Evolutionary conservation across 1,140 invertebrate species (phyloP), one percentile per base, ranked within the genome.

Genomic region (Bombus sylvicola): DNA sequence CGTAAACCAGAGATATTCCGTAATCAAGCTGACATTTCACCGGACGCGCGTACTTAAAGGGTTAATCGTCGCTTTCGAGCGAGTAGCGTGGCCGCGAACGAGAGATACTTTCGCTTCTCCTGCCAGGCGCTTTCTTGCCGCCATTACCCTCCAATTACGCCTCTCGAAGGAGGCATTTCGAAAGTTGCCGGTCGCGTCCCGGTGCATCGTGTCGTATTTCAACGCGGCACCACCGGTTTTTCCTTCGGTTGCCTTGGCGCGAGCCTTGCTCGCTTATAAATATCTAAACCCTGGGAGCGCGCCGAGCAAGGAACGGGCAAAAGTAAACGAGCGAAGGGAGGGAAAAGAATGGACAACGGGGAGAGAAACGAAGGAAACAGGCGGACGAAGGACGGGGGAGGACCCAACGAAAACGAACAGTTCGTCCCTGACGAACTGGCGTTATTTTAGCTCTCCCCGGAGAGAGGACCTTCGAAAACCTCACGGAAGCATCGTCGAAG

Each of bases 371-470:
- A 18, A 15, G 28, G 22, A 73, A 62, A 22, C 13, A 47, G 10
- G 12, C 2, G n/a, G 18, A n/a, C 8, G 69, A 31, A 59, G 73
- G 62, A 59, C 57, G 64, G 76, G 43, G 47, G 41, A 66, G 73
- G 69, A 79, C 43, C 53, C 47, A 9, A 39, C 66, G 81, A 86
- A 82, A 88, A 79, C 76, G 77, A 90, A 64, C 57, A 41, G 34
- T 31, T 85, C 86, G 78, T 78, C 81, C 83, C 80, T 74, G 86
- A 75, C 85, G 85, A 89, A 91, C 77, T 82, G 64, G 81, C 81
- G 87, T 83, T 90, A 85, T 90, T 88, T 90, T 88, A 88, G 71
- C 72, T 83, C 76, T 90, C 88, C 79, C 81, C 71, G 69, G 89
- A 82, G 80, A 82, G 80, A 90, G 64, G 86, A 43, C 87, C 72